Conservation (phyloP, 2,888 invertebrate genomes). For the Clitarchus hookeri region DNA sequence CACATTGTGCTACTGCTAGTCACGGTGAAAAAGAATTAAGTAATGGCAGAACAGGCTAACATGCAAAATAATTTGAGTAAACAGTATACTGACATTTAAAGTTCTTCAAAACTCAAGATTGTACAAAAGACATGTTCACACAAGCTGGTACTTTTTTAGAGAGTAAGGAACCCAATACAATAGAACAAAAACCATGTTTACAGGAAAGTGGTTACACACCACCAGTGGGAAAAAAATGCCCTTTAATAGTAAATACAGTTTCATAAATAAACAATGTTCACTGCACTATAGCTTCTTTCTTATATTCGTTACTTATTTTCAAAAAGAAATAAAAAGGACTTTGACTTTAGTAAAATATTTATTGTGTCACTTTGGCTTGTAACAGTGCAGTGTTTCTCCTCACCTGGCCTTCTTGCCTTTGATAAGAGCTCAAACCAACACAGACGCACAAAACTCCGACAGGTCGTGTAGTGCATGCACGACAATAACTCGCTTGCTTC, state of each 20-base stretch:
- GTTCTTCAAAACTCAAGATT: too few species aligned
- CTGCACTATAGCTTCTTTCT: background rate
- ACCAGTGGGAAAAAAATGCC: background rate
- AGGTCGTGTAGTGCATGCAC: background rate
- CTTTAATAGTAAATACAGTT: background rate
- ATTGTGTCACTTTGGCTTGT: conserved; percentile 14
- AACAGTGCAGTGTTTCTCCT: background rate
- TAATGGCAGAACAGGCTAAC: too few species aligned
- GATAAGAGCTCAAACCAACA: background rate
- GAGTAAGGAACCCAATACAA: background rate
- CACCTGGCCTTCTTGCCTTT: background rate
- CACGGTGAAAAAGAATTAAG: too few species aligned
- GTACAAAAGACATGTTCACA: too few species aligned
- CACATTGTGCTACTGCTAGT: too few species aligned
- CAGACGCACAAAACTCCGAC: background rate
- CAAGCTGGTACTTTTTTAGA: background rate
- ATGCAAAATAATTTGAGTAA: too few species aligned
- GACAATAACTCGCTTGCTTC: background rate
- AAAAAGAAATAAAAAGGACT: background rate
- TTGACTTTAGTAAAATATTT: background rate
- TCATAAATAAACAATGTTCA: background rate
- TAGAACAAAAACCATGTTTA: background rate
- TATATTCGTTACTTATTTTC: background rate
- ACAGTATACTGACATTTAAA: too few species aligned
- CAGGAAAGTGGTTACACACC: background rate